A percentile compares a stretch with the other conserved stretches of the same genome.
Conservation (phyloP, 2,797 vertebrate species). For the Rousettus madagascariensis region DNA sequence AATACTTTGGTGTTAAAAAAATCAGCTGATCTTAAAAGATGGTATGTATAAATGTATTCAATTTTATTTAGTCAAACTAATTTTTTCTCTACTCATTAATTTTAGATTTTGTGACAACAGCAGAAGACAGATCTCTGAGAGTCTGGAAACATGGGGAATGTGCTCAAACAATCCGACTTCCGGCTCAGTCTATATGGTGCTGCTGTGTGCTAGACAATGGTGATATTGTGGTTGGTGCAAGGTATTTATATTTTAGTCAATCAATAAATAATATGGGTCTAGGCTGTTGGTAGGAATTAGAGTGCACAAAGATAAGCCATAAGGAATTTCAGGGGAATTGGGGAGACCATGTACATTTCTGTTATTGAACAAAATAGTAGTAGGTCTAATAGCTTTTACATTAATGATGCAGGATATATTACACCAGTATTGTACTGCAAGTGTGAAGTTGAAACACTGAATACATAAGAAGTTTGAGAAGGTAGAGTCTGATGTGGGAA, state of each 20-base stretch:
- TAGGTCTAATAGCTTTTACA: neutral
- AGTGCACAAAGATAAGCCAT: neutral
- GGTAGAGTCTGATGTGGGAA: neutral
- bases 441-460: neutral
- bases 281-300: neutral
- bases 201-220: conserved; percentile 95
- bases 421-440: neutral
- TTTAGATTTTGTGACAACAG: conserved; percentile 96
- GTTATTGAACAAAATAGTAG: neutral
- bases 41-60: conserved; percentile 16
- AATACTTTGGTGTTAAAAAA: neutral
- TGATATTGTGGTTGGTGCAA: conserved; percentile 95
- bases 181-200: conserved; percentile 97
- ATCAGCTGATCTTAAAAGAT: neutral
- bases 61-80: conserved; percentile 18
- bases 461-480: conserved; percentile 17
- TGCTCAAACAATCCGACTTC: conserved; percentile 94
- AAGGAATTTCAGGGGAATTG: neutral
- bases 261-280: neutral
- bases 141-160: conserved; percentile 96
- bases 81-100: conserved; percentile 40
- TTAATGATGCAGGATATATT: neutral
- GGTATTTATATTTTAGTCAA: conserved; percentile 85
- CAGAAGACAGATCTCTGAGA: conserved; percentile 94
- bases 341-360: neutral